Base-by-base conservation (phyloP, 2,113 vertebrate species). In the Pomatorhinus ruficollis region DNA sequence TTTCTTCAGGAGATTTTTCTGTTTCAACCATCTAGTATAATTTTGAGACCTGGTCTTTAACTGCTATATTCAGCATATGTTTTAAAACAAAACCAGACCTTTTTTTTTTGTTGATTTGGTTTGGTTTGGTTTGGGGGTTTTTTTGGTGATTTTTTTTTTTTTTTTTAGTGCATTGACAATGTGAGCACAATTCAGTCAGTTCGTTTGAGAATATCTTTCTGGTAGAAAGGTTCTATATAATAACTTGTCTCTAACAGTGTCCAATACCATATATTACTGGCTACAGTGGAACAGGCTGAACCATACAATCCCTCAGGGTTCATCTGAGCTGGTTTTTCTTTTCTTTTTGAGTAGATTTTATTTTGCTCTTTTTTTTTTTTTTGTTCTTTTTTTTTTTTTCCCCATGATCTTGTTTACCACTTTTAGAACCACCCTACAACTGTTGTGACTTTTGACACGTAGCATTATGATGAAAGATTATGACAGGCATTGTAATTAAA, bases 1-100 rank as follows among this genome's bases (percentile, higher is more conserved):
- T 89, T 74, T 39, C 37, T 75, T 57, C 15, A 31, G 14, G 27
- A 4, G 2, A 27, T 40, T 53, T 91, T 92, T 54, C 37, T 60
- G 15, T 3, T 88, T 88, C 9, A 85, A 25, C 4, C 17, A 66
- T 25, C 9, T 50, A 47, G 7, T 24, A 42, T 31, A 75, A 54
- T 42, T 76, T 47, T 87, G 42, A 56, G 14, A 35, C 59, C 16
- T 0, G 2, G 6, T 74, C 19, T 80, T 85, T 69, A 69, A 69
- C 3, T 25, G 6, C 6, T 8, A 35, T 6, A 4, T 53, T 68
- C 25, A 30, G 4, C 5, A 4, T 25, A 42, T 0, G 2, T 53
- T 76, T 63, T 28, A 23, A 76, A 66, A 71, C 3, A 69, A 59
- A 77, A 35, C 5, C 6, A 49, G 19, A 15, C 2, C 23, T 35